Conservation (phyloP, 2,113 vertebrate species). For the Strix aluco region DNA sequence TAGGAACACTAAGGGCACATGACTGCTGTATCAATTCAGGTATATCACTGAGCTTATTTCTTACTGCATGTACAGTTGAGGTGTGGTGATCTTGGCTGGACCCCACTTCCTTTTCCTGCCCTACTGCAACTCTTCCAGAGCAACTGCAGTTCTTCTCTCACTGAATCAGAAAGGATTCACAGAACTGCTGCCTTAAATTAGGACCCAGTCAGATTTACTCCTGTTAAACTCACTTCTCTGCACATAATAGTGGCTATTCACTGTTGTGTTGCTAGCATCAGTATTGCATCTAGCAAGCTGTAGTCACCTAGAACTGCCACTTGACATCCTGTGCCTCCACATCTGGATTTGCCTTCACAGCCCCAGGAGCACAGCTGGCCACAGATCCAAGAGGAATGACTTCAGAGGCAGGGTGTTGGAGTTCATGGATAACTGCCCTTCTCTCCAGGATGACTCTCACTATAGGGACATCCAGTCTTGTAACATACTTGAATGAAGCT, state of each 20-base stretch:
- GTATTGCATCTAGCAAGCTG: not conserved
- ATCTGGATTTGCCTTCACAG: not conserved
- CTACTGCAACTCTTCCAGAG: not conserved
- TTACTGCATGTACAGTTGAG: not conserved
- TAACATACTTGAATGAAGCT: slow-evolving; percentile 70
- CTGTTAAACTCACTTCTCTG: not conserved
- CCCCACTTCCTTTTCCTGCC: not conserved
- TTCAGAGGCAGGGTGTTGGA: slow-evolving; percentile 72
- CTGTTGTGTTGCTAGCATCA: not conserved
- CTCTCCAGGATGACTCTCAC: slow-evolving; percentile 68
- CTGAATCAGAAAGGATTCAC: not conserved
- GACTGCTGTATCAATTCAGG: not conserved
- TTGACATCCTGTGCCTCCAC: not conserved
- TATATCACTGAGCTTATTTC: not conserved
- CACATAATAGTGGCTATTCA: not conserved
- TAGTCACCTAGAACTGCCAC: not conserved
- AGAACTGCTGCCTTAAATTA: not conserved
- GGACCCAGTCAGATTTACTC: not conserved
- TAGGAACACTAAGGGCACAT: not conserved
- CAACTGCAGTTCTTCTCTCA: not conserved
- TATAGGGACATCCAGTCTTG: slow-evolving; percentile 70
- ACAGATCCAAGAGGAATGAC: slow-evolving; percentile 74
- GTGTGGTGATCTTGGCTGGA: not conserved
- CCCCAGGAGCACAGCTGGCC: slow-evolving; percentile 39
- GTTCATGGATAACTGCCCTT: slow-evolving; percentile 76